phyloP scores from a whole-genome alignment of 2,113 vertebrate species.

The Sigmodon hispidus region DNA sequence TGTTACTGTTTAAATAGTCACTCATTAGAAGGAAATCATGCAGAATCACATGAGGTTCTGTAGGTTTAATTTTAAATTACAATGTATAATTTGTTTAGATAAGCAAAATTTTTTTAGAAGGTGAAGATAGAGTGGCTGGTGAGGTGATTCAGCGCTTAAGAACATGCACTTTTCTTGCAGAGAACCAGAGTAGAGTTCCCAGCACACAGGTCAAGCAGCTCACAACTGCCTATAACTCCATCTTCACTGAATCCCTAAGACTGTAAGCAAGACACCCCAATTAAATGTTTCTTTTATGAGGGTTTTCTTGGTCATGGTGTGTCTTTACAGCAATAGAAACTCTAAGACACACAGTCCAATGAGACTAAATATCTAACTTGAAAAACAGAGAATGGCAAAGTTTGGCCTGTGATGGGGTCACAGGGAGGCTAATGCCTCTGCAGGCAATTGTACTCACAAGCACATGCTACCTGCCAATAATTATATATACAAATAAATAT shows the following conservation, averaged over 20 bases:
- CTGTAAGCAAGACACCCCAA: neutral
- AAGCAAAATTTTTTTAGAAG: slow-evolving; percentile 22
- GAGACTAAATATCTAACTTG: neutral
- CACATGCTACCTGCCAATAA: neutral
- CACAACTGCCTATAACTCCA: too few relatives aligned
- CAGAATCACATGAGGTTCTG: neutral
- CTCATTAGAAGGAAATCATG: neutral
- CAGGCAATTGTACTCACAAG: neutral
- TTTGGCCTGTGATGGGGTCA: neutral
- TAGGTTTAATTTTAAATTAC: slow-evolving; percentile 11
- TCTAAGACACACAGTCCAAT: neutral
- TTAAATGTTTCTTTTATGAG: neutral
- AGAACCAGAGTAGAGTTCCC: neutral
- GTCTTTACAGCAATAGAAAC: neutral
- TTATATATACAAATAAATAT: neutral
- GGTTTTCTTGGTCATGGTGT: neutral
- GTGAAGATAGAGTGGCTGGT: neutral
- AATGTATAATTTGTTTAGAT: slow-evolving; percentile 13
- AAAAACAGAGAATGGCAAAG: neutral
- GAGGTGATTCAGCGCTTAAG: neutral
- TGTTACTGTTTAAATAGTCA: neutral
- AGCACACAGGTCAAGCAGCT: neutral
- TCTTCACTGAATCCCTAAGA: neutral
- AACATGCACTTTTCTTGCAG: neutral
- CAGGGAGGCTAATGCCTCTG: neutral